phyloP scores from a whole-genome alignment of 2,113 vertebrate species.

The Rhodinocichla rosea region DNA sequence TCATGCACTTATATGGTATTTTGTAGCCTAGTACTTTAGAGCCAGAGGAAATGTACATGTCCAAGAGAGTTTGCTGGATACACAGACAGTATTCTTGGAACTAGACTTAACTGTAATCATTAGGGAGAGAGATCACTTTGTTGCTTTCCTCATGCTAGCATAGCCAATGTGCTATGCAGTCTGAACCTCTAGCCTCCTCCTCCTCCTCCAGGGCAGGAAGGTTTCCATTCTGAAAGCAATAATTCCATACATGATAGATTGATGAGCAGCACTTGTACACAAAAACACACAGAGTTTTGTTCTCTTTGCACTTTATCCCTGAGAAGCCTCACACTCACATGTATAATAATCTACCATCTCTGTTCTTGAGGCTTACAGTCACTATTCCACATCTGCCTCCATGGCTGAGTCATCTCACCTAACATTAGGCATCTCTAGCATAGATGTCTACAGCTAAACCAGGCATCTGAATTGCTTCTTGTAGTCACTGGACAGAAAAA shows the following conservation, averaged over 20 bases:
- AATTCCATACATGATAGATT: background rate
- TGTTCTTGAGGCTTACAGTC: background rate
- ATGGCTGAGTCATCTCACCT: background rate
- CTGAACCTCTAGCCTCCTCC: background rate
- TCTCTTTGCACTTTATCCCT: background rate
- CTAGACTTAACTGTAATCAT: background rate
- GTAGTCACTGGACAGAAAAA: background rate
- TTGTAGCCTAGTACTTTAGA: slow-evolving; percentile 7
- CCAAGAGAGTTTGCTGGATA: slow-evolving; percentile 45
- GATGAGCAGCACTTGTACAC: background rate
- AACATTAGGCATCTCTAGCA: background rate
- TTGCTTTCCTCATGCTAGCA: background rate
- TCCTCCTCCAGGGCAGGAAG: background rate
- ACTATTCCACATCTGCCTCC: background rate
- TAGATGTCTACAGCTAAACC: background rate
- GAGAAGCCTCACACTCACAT: background rate
- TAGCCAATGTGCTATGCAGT: background rate
- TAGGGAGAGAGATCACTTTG: slow-evolving; percentile 36
- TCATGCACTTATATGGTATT: slow-evolving; percentile 59
- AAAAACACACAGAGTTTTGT: background rate
- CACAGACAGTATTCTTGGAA: slow-evolving; percentile 55
- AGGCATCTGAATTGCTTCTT: background rate
- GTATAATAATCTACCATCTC: background rate
- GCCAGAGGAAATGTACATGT: slow-evolving; percentile 53
- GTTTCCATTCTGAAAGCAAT: background rate